Percentiles rank a stretch among this genome's conserved stretches.
Evolutionary conservation across 2,113 vertebrate species (phyloP).

Genomic region (Athene noctua): DNA sequence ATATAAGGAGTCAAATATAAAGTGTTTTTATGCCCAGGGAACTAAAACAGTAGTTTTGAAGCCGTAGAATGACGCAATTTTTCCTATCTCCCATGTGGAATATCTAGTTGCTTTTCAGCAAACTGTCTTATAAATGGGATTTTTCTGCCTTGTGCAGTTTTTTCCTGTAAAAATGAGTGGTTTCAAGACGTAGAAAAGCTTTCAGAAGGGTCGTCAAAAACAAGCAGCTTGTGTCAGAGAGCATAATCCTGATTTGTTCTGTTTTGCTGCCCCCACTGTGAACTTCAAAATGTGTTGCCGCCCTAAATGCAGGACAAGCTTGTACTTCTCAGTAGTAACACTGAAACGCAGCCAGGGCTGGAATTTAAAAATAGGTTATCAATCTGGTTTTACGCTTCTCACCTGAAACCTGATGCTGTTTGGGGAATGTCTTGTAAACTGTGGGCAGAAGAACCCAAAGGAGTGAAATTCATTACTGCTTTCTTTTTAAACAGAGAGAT

Average conservation of each 20-base stretch:
- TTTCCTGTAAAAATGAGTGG: neutral
- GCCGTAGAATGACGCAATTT: neutral
- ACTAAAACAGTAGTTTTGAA: neutral
- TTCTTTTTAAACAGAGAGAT: neutral
- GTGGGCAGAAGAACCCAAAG: neutral
- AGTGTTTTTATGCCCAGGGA: neutral
- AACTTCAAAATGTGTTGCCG: neutral
- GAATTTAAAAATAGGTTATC: neutral
- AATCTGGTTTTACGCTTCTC: neutral
- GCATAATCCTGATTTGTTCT: neutral
- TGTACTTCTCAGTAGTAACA: neutral
- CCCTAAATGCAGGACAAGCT: neutral
- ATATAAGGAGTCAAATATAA: neutral
- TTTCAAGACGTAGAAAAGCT: neutral
- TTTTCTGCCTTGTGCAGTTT: neutral
- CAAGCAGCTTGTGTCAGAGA: neutral
- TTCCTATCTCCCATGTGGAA: neutral
- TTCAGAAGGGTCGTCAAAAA: neutral
- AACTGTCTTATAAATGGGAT: neutral
- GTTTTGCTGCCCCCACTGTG: neutral
- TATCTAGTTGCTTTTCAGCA: neutral
- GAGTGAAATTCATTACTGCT: neutral
- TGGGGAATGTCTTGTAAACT: neutral
- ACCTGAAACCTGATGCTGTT: neutral
- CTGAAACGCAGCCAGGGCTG: neutral